Percentiles rank a stretch among this genome's conserved stretches.
Evolutionary conservation across 2,888 invertebrate species (phyloP).

Genomic region (Ophion costatus): DNA sequence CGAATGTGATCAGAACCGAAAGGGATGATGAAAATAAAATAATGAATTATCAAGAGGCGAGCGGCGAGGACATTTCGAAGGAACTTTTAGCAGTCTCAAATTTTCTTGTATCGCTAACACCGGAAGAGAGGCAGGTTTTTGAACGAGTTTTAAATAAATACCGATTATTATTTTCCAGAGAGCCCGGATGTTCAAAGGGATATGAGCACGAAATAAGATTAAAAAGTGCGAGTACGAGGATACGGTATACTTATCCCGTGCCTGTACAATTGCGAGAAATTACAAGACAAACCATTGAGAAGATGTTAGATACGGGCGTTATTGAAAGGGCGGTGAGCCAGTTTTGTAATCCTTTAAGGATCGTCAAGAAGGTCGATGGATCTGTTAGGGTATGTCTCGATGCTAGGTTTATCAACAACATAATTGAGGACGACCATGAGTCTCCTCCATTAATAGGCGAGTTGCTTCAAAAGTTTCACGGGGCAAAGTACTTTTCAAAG

Average conservation of each 20-base stretch:
- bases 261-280: background rate
- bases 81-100: background rate
- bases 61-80: background rate
- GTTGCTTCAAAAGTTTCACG: background rate
- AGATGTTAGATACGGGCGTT: background rate
- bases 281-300: background rate
- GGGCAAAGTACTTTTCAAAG: constrained; percentile 8
- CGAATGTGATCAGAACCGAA: too few species aligned
- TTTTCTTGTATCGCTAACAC: background rate
- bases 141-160: background rate
- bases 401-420: background rate
- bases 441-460: background rate
- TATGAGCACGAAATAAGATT: background rate
- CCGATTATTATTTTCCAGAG: background rate
- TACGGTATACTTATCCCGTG: background rate
- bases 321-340: background rate
- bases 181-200: background rate
- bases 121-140: background rate
- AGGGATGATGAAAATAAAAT: too few species aligned
- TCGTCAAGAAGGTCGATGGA: background rate
- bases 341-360: background rate
- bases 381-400: background rate
- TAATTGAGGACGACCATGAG: background rate
- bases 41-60: background rate
- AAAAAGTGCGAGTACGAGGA: background rate